Evolutionary conservation across 2,888 invertebrate species (phyloP), one percentile per base, ranked within the genome.

Genomic region (Agriopis leucophaearia): DNA sequence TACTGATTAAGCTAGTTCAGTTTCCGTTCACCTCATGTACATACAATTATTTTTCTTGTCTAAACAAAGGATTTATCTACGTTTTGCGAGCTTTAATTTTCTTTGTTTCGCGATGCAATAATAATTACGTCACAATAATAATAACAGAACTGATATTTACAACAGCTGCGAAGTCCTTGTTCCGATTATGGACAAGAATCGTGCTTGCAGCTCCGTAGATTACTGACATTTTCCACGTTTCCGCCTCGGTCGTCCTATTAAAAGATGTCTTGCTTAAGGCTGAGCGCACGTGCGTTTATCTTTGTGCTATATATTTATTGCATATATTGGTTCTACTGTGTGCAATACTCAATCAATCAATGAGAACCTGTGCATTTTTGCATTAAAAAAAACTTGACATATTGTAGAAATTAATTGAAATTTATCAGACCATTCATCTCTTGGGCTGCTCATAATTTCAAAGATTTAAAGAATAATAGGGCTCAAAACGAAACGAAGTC

Each of bases 201-300:
- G 93, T 92, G 92, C 91, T 86, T 85, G 81, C 79, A 79, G 86
- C 88, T 86, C 82, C 77, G 84, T 87, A 88, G 88, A 92, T 92
- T 90, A 90, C 92, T 88, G 87, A 88, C 90, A 93, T 93, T 93
- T 92, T 92, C 90, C 85, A 90, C 86, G 88, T 93, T 93, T 94
- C 94, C 93, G 91, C 87, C 89, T 92, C 78, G 81, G 86, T 74
- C 86, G 85, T 88, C 89, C 86, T 92, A 92, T 90, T 90, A 87
- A 89, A 91, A 88, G 91, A 93, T 92, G 91, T 88, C 89, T 86
- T 88, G 85, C 80, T 84, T 82, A 82, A 56, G 57, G 64, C 44
- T 55, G 52, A 69, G 59, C 65, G 67, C 75, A 90, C 88, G 89
- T 90, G 88, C 83, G 82, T 82, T 85, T 74, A 78, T 71, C 73